Evolutionary conservation across 2,797 vertebrate species (phyloP).

Genomic region (Bucorvus abyssinicus): DNA sequence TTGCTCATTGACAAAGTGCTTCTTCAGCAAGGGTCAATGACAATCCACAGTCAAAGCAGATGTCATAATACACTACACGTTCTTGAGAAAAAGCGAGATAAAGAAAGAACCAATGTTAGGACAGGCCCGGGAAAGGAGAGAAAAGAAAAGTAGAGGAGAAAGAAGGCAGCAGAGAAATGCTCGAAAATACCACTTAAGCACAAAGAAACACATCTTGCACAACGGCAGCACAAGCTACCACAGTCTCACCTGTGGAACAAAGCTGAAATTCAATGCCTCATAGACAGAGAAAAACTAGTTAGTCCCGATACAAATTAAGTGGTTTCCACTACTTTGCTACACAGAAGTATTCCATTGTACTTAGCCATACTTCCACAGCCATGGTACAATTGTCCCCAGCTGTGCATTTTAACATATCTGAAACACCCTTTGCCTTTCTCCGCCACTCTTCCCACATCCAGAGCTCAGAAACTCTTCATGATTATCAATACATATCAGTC

Average conservation of each 20-base stretch:
- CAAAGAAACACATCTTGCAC: not conserved
- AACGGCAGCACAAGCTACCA: not conserved
- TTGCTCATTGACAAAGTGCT: not conserved
- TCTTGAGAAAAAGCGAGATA: not conserved
- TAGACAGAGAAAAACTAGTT: not conserved
- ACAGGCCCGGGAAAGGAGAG: not conserved
- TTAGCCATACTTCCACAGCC: not conserved
- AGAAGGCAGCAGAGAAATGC: not conserved
- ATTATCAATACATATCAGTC: not conserved
- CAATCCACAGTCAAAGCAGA: conserved; percentile 22
- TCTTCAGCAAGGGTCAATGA: not conserved
- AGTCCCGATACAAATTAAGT: not conserved
- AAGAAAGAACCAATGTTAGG: not conserved
- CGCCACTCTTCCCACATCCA: not conserved
- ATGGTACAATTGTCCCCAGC: not conserved
- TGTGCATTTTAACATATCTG: not conserved
- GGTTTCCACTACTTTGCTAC: not conserved
- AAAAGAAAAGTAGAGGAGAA: not conserved
- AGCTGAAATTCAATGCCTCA: not conserved
- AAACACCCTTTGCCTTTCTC: not conserved
- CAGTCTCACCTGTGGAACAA: not conserved
- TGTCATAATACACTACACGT: not conserved
- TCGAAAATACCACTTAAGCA: not conserved
- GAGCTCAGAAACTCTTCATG: not conserved
- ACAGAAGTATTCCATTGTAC: not conserved